Percentiles rank a stretch among this genome's conserved stretches.
phyloP scores from a whole-genome alignment of 2,888 invertebrate species.

The Lycophotia porphyrea region DNA sequence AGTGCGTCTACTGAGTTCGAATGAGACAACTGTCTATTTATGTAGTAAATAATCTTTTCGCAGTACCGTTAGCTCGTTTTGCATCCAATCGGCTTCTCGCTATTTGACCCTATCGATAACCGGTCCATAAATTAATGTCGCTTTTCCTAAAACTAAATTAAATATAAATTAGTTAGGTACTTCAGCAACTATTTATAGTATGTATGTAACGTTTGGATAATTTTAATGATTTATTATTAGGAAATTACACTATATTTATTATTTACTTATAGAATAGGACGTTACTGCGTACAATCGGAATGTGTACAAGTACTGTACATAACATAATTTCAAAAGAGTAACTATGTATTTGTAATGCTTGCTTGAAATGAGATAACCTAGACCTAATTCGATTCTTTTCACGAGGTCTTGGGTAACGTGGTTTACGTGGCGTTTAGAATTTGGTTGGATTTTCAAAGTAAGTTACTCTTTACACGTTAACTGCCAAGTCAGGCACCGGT shows the following conservation, averaged over 20 bases:
- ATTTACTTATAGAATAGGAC: conserved; percentile 2
- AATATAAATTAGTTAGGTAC: background rate
- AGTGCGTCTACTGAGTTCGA: conserved; percentile 47
- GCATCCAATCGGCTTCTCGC: conserved; percentile 70
- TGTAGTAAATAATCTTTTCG: conserved; percentile 44
- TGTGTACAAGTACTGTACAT: background rate
- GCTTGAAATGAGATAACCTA: conserved; percentile 13
- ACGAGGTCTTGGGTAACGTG: background rate
- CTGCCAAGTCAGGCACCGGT: no score
- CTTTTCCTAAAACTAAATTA: conserved; percentile 28
- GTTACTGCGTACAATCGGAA: background rate
- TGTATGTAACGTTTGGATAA: background rate
- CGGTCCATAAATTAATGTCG: conserved; percentile 8
- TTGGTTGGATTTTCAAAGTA: background rate
- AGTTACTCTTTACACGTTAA: no score
- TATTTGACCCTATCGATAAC: conserved; percentile 68
- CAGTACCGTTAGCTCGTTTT: conserved; percentile 52
- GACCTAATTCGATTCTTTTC: conserved; percentile 31
- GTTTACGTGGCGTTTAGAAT: background rate
- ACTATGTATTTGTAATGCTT: conserved; percentile 12
- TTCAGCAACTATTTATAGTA: background rate
- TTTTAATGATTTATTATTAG: conserved; percentile 15
- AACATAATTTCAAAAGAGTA: conserved; percentile 27
- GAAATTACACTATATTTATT: conserved; percentile 23
- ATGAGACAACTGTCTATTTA: conserved; percentile 43